Base-by-base conservation (phyloP, 2,113 vertebrate species). In the Lagopus leucura region DNA sequence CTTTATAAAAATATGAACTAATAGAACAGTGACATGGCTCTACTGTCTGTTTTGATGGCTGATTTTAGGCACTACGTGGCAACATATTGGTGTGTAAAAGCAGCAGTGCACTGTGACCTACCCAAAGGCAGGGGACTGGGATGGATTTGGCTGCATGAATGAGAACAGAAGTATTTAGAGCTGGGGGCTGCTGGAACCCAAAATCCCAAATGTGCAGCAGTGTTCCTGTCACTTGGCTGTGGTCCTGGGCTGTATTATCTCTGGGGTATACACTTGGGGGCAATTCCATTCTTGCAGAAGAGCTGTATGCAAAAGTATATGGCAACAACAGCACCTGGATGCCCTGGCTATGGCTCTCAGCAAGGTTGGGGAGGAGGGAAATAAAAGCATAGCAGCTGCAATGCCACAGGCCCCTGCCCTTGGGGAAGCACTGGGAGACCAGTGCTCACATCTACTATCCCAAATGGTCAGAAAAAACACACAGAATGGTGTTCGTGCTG, bases 311-410 rank as follows among this genome's bases (percentile, higher is more conserved):
- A 63, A 79, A 87, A 42, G 22, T 4, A 0, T 52, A 69, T 58
- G 74, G 63, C 89, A 66, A 90, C 89, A 87, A 65, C 90, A 74
- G 86, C 88, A 80, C 83, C 71, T 19, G 58, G 52, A 0, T 55
- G 25, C 77, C 50, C 58, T 3, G 8, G 87, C 55, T 67, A 76
- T 19, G 10, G 88, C 45, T 65, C 40, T n/a, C 21, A 12, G 14
- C 3, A 0, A 45, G 1, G 1, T 11, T 88, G 36, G 58, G 66
- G 6, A 1, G 2, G 72, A 43, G 82, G 55, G 77, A 71, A 89
- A 90, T 73, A 54, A 73, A 88, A 55, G 89, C 65, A 86, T 69
- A 89, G 16, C 93, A 93, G 95, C 94, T 96, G 94, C 4, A 67
- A 43, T 54, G 82, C 89, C 93, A 90, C 67, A 67, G 94, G 90